These are phyloP conservation scores for Ptilodon capucinus DNA, from an alignment of 2,888 invertebrate species.

Conservation along the genomic window DNA sequence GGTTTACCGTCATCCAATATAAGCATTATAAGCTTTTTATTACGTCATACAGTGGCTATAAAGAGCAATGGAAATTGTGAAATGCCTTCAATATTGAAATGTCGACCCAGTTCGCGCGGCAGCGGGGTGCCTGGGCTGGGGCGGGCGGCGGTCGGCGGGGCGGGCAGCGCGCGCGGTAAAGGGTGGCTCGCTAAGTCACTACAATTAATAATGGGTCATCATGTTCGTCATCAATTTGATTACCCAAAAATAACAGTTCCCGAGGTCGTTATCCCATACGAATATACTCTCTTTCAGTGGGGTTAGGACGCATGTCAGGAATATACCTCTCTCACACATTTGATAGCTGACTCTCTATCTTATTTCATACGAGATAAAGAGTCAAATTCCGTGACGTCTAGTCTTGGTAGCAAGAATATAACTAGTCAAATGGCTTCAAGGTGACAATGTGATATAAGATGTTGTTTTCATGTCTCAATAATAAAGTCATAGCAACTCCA, in stretches of 20 bases:
- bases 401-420: too few species aligned
- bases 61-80: conserved; percentile 72
- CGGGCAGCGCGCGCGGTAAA: conserved; percentile 23
- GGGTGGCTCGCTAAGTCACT: conserved; percentile 36
- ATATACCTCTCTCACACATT: too few species aligned
- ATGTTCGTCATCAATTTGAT: conserved; percentile 57
- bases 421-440: too few species aligned
- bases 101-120: conserved; percentile 67
- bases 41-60: conserved; percentile 62
- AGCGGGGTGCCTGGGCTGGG: conserved; percentile 35
- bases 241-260: conserved; percentile 27
- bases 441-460: too few species aligned
- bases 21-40: conserved; percentile 65
- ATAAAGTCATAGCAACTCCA: too few species aligned
- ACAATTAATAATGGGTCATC: conserved; percentile 66
- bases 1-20: conserved; percentile 52
- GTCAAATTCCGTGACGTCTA: too few species aligned
- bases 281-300: too few species aligned
- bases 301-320: too few species aligned
- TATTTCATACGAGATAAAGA: too few species aligned
- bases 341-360: too few species aligned
- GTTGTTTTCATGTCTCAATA: too few species aligned
- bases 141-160: conserved; percentile 25
- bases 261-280: background rate
- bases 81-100: conserved; percentile 77